These are phyloP conservation scores for Hemiscyllium ocellatum DNA, from an alignment of 2,113 vertebrate genomes.

Conservation along the genomic window DNA sequence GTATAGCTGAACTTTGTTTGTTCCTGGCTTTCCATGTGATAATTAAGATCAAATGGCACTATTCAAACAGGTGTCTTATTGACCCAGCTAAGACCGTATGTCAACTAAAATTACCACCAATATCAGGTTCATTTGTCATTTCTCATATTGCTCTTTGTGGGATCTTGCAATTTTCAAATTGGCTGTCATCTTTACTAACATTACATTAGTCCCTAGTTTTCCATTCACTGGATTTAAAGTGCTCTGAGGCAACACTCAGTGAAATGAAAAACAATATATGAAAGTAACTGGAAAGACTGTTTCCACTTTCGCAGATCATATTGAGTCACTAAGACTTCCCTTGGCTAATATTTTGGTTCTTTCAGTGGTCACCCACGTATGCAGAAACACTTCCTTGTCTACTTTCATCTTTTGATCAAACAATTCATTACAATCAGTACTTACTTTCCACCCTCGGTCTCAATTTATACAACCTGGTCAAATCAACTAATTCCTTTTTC, in stretches of 20 bases:
- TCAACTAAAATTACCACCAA: neutral
- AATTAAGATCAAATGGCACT: neutral
- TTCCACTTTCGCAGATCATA: neutral
- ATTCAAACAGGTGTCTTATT: neutral
- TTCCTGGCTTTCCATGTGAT: neutral
- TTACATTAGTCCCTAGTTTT: neutral
- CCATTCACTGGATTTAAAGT: neutral
- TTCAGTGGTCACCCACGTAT: neutral
- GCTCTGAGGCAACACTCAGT: neutral
- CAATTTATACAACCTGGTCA: neutral
- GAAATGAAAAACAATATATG: neutral
- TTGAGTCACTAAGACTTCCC: neutral
- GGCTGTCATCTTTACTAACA: neutral
- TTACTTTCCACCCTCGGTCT: neutral
- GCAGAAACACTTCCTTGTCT: neutral
- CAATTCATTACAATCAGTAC: neutral
- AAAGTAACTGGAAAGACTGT: neutral
- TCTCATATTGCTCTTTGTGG: neutral
- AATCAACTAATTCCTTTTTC: too few relatives aligned
- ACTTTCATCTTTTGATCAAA: neutral
- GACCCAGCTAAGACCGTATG: neutral
- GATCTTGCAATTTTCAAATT: neutral
- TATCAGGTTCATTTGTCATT: neutral
- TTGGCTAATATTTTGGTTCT: neutral
- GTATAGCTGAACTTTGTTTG: neutral